Base-by-base conservation (phyloP, 2,797 vertebrate genomes). In the Oreochromis grahami region DNA sequence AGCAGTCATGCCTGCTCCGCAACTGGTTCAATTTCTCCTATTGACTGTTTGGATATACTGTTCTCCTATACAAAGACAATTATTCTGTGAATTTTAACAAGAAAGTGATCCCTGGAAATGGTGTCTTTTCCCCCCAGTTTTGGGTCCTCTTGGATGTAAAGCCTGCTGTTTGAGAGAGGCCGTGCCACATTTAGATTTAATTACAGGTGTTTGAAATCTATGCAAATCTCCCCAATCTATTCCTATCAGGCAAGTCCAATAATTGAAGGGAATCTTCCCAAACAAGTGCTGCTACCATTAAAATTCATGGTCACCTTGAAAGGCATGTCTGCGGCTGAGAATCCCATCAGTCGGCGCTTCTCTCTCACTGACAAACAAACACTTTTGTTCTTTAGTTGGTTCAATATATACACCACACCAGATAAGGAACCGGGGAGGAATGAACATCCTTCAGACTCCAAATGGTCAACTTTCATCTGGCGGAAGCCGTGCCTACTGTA, bases 41-140 rank as follows among this genome's bases (percentile, higher is more conserved):
- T 97, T 97, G 97, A 97, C 96, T 97, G 96, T 95, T 96, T 97
- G 97, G 95, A 97, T 97, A 96, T 95, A 95, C 90, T 79, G 76
- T 93, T 92, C 93, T 92, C 94, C 95, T 95, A 95, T 95, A 96
- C 96, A 96, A 95, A 97, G 95, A 89, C 96, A 96, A 95, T 95
- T 96, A 97, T 95, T 96, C 93, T 90, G 95, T 97, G 96, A 97
- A 97, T 97, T 97, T 96, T 95, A 97, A 96, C 94, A 95, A 95
- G 96, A 95, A 94, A 88, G 89, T 92, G 88, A 93, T 96, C 94
- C 93, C 88, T 76, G 82, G 91, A 88, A 90, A 93, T 90, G 86
- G 68, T 29, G 21, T 90, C 72, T 85, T 87, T 84, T 65, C 43
- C 29, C n/a, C n/a, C n/a, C 4, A 8, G 45, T 77, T 85, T 88